Evolutionary conservation across 2,113 vertebrate genomes (phyloP).

Genomic region (Penelope pileata): DNA sequence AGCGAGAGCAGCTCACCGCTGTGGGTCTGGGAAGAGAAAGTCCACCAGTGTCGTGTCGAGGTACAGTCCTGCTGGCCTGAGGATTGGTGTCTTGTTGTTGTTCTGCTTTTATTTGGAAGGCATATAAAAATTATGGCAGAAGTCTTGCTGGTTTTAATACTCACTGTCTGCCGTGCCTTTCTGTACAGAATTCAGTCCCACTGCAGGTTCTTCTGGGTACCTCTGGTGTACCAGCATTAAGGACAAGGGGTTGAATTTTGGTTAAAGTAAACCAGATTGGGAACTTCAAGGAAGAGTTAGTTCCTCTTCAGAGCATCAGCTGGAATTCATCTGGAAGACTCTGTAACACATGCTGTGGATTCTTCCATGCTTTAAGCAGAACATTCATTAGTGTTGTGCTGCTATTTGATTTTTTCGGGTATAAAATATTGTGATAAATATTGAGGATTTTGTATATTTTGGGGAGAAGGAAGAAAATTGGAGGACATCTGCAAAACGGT

Average conservation of each 20-base stretch:
- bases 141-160: neutral
- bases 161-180: neutral
- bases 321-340: neutral
- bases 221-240: neutral
- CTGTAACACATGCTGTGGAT: neutral
- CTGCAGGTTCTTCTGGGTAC: neutral
- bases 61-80: neutral
- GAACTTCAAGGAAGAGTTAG: neutral
- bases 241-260: neutral
- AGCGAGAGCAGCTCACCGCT: neutral
- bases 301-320: neutral
- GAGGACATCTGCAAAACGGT: neutral
- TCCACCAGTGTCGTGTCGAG: neutral
- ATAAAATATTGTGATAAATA: neutral
- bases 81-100: neutral
- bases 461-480: neutral
- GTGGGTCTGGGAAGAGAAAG: neutral
- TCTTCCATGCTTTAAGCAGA: neutral
- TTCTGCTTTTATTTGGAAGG: neutral
- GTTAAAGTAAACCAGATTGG: neutral
- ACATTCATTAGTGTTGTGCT: neutral
- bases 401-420: neutral
- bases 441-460: neutral
- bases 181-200: fast-evolving
- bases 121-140: neutral